phyloP scores from a whole-genome alignment of 2,797 vertebrate species.

The Clarias laeviceps region DNA sequence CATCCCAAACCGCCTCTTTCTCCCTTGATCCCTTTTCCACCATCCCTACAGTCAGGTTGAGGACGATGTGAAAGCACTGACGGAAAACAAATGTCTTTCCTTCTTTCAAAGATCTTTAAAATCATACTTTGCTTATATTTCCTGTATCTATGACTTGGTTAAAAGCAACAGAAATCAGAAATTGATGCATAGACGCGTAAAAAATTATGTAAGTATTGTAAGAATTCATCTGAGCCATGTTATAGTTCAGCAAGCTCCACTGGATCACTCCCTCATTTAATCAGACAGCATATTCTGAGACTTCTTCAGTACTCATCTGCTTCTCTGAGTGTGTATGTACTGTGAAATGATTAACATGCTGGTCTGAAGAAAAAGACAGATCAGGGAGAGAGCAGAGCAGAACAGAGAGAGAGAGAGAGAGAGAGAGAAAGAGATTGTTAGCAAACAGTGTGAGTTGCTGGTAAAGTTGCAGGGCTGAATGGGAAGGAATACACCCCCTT shows the following conservation, averaged over 20 bases:
- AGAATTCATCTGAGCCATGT: background rate
- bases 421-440: constrained; percentile 36
- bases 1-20: background rate
- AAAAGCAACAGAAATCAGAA: background rate
- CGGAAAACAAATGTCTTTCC: background rate
- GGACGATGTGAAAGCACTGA: constrained; percentile 2
- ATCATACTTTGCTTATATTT: background rate
- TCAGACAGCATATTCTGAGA: constrained; percentile 66
- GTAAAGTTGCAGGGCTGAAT: constrained; percentile 70
- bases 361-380: constrained; percentile 44
- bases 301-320: constrained; percentile 71
- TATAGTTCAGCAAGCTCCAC: constrained; percentile 11
- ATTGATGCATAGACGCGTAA: background rate
- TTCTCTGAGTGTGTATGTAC: constrained; percentile 53
- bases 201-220: background rate
- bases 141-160: background rate
- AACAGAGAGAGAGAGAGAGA: constrained; percentile 11
- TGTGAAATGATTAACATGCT: constrained; percentile 44
- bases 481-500: constrained; percentile 57
- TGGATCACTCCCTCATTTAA: constrained; percentile 59
- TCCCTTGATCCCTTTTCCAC: background rate
- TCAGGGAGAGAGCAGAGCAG: background rate
- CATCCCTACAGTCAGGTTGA: background rate
- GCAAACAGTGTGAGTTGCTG: constrained; percentile 64
- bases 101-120: background rate